These are phyloP conservation scores for Pachyrhynchus sulphureomaculatus DNA, from an alignment of 1,140 invertebrate genomes.

Conservation along the genomic window DNA sequence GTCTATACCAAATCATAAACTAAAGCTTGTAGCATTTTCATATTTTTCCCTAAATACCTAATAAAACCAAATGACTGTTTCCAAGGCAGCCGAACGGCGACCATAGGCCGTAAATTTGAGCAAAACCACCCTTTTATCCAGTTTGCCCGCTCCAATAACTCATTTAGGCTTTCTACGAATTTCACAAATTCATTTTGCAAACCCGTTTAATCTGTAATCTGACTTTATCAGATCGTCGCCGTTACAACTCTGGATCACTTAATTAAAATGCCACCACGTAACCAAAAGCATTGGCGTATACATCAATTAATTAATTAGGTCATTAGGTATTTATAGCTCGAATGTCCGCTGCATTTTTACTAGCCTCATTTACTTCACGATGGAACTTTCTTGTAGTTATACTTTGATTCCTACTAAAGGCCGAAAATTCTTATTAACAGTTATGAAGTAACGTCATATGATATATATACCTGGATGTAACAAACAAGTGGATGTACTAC, in stretches of 20 bases:
- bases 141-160: slow-evolving; percentile 11
- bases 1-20: too few species aligned
- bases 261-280: slow-evolving; percentile 4
- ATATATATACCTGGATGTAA: too few species aligned
- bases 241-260: background rate
- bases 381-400: too few species aligned
- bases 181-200: slow-evolving; percentile 21
- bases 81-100: background rate
- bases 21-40: background rate
- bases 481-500: too few species aligned
- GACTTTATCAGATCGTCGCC: slow-evolving; percentile 21
- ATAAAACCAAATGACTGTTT: background rate
- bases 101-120: slow-evolving; percentile 3
- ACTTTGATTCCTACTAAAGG: too few species aligned
- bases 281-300: background rate
- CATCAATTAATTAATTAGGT: too few species aligned
- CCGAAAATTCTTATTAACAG: too few species aligned
- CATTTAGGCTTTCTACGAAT: slow-evolving; percentile 22
- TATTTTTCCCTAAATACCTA: background rate
- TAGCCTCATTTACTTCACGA: too few species aligned
- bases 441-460: too few species aligned
- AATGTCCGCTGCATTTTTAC: too few species aligned
- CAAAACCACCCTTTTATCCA: slow-evolving; percentile 15
- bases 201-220: slow-evolving; percentile 21
- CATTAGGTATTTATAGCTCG: too few species aligned